phyloP scores from a whole-genome alignment of 2,113 vertebrate genomes.

The Myodes glareolus region DNA sequence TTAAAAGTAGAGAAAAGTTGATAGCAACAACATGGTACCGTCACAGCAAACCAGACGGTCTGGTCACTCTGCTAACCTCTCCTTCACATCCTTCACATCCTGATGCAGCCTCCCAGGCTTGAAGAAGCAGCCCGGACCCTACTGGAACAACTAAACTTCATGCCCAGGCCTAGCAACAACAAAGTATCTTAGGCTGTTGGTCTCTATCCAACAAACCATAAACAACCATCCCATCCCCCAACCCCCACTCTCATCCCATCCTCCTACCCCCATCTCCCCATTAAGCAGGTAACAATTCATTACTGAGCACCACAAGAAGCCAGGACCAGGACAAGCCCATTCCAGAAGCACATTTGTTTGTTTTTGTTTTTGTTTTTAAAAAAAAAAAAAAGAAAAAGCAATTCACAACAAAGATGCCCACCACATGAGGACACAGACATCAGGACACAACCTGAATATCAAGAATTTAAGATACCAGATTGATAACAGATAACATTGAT shows the following conservation, averaged over 20 bases:
- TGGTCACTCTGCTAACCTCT: background rate
- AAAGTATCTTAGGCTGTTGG: background rate
- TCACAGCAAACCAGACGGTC: background rate
- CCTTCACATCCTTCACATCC: background rate
- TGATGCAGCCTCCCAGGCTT: background rate
- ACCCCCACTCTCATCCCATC: constrained; percentile 41
- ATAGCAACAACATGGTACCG: background rate
- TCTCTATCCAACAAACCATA: constrained; percentile 20
- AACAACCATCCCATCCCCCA: constrained; percentile 8
- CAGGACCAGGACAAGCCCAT: constrained; percentile 18
- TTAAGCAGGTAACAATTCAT: constrained; percentile 5
- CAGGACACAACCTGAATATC: background rate
- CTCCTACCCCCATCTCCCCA: background rate
- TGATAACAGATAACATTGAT: background rate
- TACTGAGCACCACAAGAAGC: background rate
- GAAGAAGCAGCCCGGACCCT: background rate
- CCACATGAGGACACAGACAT: background rate
- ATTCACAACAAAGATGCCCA: background rate
- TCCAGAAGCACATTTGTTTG: background rate
- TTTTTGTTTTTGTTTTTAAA: no score
- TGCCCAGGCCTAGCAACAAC: background rate
- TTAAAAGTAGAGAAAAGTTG: background rate
- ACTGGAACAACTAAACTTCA: background rate
- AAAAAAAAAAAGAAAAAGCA: constrained; percentile 47
- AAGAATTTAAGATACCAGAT: background rate